Evolutionary conservation across 2,888 invertebrate species (phyloP).

Genomic region (Phyllotreta cruciferae): DNA sequence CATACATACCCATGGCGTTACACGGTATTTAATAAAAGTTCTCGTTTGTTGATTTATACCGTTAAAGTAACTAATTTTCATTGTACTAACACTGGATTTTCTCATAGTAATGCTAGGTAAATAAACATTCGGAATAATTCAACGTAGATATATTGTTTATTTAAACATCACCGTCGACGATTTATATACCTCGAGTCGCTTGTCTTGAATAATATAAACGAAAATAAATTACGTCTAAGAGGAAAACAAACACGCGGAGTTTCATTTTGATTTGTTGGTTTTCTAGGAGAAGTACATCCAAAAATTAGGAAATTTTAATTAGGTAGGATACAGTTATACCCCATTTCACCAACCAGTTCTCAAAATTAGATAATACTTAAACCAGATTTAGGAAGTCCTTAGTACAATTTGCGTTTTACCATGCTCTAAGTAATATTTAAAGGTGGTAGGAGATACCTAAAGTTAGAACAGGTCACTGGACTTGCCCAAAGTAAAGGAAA

Average conservation of each 20-base stretch:
- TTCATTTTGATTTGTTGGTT: neutral
- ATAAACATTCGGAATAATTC: slow-evolving; percentile 10
- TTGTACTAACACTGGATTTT: slow-evolving; percentile 6
- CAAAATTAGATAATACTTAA: no score
- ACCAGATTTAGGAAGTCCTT: no score
- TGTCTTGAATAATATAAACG: neutral
- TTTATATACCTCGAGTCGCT: slow-evolving; percentile 1
- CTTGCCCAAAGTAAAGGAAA: no score
- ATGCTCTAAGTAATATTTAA: no score
- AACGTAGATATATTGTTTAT: slow-evolving; percentile 9
- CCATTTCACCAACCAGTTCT: no score
- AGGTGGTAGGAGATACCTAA: no score
- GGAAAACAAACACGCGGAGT: neutral
- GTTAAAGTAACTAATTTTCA: slow-evolving; percentile 11
- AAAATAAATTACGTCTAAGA: neutral
- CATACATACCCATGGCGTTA: neutral
- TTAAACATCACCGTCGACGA: slow-evolving; percentile 9
- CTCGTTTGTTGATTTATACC: slow-evolving; percentile 4
- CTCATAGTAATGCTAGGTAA: slow-evolving; percentile 8
- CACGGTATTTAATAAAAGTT: neutral
- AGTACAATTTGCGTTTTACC: no score
- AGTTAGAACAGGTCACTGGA: no score
- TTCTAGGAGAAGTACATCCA: no score
- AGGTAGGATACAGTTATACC: no score
- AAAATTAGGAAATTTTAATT: no score